Percentiles rank a stretch among this genome's conserved stretches.
phyloP scores from a whole-genome alignment of 2,888 invertebrate genomes.

The Calephelis perditalis region DNA sequence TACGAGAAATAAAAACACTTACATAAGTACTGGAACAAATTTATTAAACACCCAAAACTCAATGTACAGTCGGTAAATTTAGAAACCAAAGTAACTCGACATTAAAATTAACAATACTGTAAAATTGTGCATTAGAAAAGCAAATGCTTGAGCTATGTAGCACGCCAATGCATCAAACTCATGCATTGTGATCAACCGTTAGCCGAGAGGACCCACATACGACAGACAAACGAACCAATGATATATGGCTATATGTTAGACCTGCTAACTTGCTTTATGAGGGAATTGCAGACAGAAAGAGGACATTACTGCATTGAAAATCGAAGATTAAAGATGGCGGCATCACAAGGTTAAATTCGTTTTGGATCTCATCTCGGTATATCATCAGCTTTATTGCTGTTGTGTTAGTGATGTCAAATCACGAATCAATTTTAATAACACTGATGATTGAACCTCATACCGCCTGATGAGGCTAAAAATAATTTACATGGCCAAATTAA shows the following conservation, averaged over 20 bases:
- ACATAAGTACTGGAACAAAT: no score
- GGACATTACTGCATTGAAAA: conserved; percentile 28
- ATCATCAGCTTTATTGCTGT: conserved; percentile 1
- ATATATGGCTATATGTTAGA: conserved; percentile 45
- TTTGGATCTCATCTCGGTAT: conserved; percentile 2
- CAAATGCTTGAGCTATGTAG: conserved; percentile 42
- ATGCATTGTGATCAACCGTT: conserved; percentile 68
- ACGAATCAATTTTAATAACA: no score
- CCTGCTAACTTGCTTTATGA: conserved; percentile 37
- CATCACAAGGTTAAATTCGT: background rate
- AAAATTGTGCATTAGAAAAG: conserved; percentile 24
- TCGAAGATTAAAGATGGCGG: conserved; percentile 11
- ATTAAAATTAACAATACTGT: conserved; percentile 11
- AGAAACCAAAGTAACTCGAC: conserved; percentile 11
- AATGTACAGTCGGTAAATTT: background rate
- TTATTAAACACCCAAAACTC: background rate
- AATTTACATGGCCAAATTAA: no score
- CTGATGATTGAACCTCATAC: no score
- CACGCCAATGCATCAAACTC: conserved; percentile 56
- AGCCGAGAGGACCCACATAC: conserved; percentile 57
- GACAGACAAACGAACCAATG: conserved; percentile 57
- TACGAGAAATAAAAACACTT: no score
- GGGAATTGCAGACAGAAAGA: conserved; percentile 45
- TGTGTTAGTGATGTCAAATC: no score
- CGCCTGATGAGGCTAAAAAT: no score